Evolutionary conservation across 1,140 invertebrate genomes (phyloP).

Genomic region (Nymphalis io): DNA sequence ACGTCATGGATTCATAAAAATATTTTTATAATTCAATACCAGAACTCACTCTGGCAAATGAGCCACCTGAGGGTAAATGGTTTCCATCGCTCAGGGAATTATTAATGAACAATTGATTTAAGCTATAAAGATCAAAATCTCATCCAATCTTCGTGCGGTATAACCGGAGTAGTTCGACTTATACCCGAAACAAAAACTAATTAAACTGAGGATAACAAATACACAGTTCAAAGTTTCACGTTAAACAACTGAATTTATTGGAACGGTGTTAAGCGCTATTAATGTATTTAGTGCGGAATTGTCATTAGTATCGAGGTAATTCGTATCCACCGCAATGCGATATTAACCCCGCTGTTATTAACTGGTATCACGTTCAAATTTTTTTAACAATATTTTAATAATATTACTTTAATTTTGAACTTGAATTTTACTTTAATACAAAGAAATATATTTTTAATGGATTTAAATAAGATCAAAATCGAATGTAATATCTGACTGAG

Average conservation of each 20-base stretch:
- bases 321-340: slow-evolving; percentile 5
- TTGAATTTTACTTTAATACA: no score
- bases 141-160: background rate
- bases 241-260: slow-evolving; percentile 7
- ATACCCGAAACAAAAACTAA: slow-evolving; percentile 6
- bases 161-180: background rate
- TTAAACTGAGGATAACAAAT: slow-evolving; percentile 8
- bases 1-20: background rate
- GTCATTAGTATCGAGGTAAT: slow-evolving; percentile 1
- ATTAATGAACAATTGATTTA: no score
- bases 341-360: background rate
- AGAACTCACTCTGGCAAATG: no score
- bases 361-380: no score
- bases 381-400: no score
- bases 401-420: no score
- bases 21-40: background rate
- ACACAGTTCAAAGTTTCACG: slow-evolving; percentile 1
- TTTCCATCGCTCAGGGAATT: no score
- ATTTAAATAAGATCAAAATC: no score
- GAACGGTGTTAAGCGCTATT: background rate
- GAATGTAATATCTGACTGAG: no score
- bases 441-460: no score
- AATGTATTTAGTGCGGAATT: slow-evolving; percentile 7
- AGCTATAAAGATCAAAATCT: slow-evolving; percentile 1
- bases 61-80: no score